Evolutionary conservation across 2,888 invertebrate genomes (phyloP), one percentile per base, ranked within the genome.

Genomic region (Limenitis camilla): DNA sequence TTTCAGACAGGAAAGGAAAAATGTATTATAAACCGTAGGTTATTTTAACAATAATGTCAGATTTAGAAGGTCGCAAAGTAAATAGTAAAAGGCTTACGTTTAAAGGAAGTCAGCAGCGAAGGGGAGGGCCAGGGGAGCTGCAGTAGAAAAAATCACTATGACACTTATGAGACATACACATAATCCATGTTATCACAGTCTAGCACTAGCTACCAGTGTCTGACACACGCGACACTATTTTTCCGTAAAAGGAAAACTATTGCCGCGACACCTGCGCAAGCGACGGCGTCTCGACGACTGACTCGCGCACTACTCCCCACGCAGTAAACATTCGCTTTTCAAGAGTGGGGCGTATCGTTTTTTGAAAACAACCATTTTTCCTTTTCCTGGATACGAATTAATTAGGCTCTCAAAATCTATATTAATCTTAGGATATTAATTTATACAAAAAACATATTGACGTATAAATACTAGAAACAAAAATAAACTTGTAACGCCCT

Each of bases 171-270:
- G 81, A 79, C 83, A 81, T 84, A 69, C 86, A 85, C 85, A 79
- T 76, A 81, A 83, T 84, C 82, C 84, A 80, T 83, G 64, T 63
- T 61, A 55, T 49, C 57, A 57, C 57, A 52, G 48, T 52, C 50
- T 49, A 49, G 49, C 58, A 56, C 60, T 56, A 49, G 42, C 52
- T 52, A 60, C 52, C 49, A 49, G 52, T 46, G 55, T 60, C 58
- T 51, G 64, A 65, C 74, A 77, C 74, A 74, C 83, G 80, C 84
- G 84, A 79, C 84, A 84, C 82, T 78, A 83, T 82, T 85, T 85
- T 85, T 82, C 84, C 80, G 72, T 67, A 58, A 60, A 53, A 56
- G 62, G 68, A 79, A 82, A 85, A 83, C 81, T 83, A 69, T 66
- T 78, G 82, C 77, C 84, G 84, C 84, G 81, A 76, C 75, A 71